These are phyloP conservation scores for Tychaedon coryphoeus DNA, from an alignment of 2,113 vertebrate genomes.

Conservation along the genomic window DNA sequence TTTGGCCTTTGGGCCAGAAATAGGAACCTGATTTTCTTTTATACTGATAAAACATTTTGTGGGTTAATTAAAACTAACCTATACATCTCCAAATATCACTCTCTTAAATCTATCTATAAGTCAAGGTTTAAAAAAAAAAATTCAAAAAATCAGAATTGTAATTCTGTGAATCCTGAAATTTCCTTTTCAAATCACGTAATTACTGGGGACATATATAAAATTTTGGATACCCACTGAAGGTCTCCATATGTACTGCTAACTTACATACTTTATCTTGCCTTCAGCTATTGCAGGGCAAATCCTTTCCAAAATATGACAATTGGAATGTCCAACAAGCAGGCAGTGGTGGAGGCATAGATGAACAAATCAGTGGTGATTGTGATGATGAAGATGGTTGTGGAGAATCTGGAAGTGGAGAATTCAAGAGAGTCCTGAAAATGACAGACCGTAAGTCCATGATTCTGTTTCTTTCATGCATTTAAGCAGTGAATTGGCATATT, in stretches of 20 bases:
- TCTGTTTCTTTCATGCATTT: not conserved
- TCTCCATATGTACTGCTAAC: not conserved
- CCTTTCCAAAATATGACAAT: constrained; percentile 76
- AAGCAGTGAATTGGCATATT: not conserved
- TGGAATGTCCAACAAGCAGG: constrained; percentile 78
- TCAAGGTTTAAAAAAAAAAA: not conserved
- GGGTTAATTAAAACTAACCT: not conserved
- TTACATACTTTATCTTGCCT: not conserved
- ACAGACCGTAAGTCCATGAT: constrained; percentile 78
- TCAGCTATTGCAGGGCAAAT: constrained; percentile 81
- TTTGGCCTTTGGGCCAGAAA: not conserved
- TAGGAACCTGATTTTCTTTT: not conserved
- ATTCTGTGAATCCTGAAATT: not conserved
- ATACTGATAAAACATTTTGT: not conserved
- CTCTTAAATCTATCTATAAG: not conserved
- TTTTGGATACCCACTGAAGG: not conserved
- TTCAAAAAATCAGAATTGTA: not conserved
- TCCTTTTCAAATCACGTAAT: not conserved
- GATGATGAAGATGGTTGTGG: constrained; percentile 87
- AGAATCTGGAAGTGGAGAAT: constrained; percentile 80
- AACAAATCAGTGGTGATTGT: constrained; percentile 83
- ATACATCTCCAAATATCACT: not conserved
- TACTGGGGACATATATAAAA: not conserved
- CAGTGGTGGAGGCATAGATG: constrained; percentile 75
- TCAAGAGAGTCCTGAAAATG: constrained; percentile 67